A percentile compares a stretch with the other conserved stretches of the same genome.
Evolutionary conservation across 2,797 vertebrate species (phyloP).

Genomic region (Spinibarbus caldwelli): DNA sequence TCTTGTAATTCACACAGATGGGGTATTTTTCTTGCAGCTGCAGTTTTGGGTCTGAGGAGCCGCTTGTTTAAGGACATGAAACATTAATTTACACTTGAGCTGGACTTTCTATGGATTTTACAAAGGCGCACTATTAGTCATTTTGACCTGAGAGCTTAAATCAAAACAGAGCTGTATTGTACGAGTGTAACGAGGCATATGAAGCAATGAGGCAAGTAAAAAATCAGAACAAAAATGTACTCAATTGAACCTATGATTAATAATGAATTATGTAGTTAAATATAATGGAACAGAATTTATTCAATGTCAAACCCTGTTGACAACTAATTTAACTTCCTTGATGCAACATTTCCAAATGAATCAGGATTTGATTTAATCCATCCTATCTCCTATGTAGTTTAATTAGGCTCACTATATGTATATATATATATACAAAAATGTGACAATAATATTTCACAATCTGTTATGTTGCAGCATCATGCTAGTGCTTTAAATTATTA

Average conservation of each 20-base stretch:
- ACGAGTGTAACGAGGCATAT: conserved; percentile 12
- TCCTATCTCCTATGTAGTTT: not conserved
- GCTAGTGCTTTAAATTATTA: not conserved
- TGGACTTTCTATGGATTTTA: conserved; percentile 15
- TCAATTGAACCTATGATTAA: conserved; percentile 3
- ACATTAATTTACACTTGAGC: conserved; percentile 6
- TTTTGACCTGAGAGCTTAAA: conserved; percentile 26
- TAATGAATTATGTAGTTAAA: not conserved
- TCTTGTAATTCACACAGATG: not conserved
- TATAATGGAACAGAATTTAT: not conserved
- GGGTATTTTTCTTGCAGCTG: conserved; percentile 4
- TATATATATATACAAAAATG: not conserved
- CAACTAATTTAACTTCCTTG: not conserved
- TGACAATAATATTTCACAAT: not conserved
- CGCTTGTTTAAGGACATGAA: not conserved
- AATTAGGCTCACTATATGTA: not conserved
- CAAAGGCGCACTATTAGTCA: not conserved
- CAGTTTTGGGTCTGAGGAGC: not conserved
- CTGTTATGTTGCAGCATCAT: not conserved
- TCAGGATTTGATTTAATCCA: not conserved
- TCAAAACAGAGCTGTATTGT: conserved; percentile 28
- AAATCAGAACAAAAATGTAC: conserved; percentile 7
- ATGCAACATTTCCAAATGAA: not conserved
- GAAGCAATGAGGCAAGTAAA: conserved; percentile 4
- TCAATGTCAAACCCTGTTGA: not conserved